Evolutionary conservation across 2,113 vertebrate genomes (phyloP).

Genomic region (Oreochromis spilurus): DNA sequence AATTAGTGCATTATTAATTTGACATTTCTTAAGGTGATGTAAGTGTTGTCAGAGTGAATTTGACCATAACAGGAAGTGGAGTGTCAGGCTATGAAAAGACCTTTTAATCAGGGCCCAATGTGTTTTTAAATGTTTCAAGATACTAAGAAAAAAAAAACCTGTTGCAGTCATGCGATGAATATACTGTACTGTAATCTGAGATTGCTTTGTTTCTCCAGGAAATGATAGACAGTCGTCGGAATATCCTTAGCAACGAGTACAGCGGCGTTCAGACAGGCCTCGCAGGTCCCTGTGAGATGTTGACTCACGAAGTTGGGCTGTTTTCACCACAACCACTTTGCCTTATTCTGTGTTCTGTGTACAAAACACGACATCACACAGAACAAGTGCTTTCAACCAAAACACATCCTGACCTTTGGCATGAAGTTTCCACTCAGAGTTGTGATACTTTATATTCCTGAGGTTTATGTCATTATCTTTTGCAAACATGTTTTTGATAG

Average conservation of each 20-base stretch:
- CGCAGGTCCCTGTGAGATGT: background rate
- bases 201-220: background rate
- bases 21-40: background rate
- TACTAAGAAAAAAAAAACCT: background rate
- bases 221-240: background rate
- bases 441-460: background rate
- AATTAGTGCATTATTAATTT: background rate
- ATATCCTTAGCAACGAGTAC: background rate
- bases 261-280: background rate
- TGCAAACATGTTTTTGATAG: background rate
- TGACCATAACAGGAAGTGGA: background rate
- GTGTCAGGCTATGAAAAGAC: background rate
- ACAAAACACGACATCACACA: slow-evolving; percentile 43
- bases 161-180: background rate
- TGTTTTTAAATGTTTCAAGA: slow-evolving; percentile 22
- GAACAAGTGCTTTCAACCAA: background rate
- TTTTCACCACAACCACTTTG: slow-evolving; percentile 17
- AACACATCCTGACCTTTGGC: slow-evolving; percentile 21
- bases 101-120: slow-evolving; percentile 5
- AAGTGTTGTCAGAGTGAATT: slow-evolving; percentile 9
- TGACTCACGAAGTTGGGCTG: slow-evolving; percentile 41
- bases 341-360: slow-evolving; percentile 37
- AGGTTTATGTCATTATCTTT: background rate
- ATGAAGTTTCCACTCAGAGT: background rate
- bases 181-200: background rate